Conservation (phyloP, 2,797 vertebrate species). For the Enteromius mattozi region DNA sequence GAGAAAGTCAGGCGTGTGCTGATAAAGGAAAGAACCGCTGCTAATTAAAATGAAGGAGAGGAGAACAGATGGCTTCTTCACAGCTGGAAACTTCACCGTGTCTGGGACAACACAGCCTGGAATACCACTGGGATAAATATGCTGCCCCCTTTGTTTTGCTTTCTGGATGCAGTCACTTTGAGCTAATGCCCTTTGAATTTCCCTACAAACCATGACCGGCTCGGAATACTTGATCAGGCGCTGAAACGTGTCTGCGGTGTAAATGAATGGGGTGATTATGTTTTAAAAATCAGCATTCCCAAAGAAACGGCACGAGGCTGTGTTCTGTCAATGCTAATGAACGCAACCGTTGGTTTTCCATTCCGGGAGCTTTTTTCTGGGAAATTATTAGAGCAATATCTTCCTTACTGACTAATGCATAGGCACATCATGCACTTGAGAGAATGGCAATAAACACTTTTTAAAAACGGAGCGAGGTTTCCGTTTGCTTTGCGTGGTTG, state of each 20-base stretch:
- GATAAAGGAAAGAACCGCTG: constrained; percentile 71
- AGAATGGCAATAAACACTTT: constrained; percentile 11
- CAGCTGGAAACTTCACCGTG: constrained; percentile 70
- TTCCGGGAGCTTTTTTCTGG: not conserved
- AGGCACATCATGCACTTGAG: not conserved
- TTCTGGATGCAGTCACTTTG: constrained; percentile 48
- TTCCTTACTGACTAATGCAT: constrained; percentile 21
- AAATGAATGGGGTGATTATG: constrained; percentile 45
- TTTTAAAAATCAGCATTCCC: constrained; percentile 38
- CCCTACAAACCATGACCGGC: constrained; percentile 13
- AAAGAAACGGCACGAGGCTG: not conserved
- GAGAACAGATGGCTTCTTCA: constrained; percentile 79
- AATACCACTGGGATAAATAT: constrained; percentile 71
- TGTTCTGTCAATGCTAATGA: constrained; percentile 1
- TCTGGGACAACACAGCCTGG: constrained; percentile 67
- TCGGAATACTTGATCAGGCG: constrained; percentile 29
- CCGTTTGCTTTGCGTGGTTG: not conserved
- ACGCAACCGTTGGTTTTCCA: not conserved
- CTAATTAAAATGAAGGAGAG: constrained; percentile 76
- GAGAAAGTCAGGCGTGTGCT: constrained; percentile 64
- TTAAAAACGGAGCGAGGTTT: not conserved
- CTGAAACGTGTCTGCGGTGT: constrained; percentile 36
- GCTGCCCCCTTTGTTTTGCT: constrained; percentile 43
- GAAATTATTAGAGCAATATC: constrained; percentile 31
- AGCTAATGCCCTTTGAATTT: constrained; percentile 44